Conservation (phyloP, 2,797 vertebrate genomes). For the Echiichthys vipera region DNA sequence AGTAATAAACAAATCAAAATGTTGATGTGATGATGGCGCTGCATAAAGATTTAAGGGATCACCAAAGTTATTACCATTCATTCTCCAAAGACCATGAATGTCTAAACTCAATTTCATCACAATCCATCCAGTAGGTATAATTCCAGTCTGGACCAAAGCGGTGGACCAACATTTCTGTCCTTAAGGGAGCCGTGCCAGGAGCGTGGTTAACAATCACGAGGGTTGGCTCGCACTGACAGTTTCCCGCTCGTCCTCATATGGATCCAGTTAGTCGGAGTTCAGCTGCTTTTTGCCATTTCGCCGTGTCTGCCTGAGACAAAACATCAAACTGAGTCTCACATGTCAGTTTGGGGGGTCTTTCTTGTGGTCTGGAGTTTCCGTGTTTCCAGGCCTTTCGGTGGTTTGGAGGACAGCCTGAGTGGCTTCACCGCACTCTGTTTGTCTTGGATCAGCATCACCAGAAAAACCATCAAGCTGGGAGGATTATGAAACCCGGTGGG, state of each 20-base stretch:
- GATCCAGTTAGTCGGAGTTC: slow-evolving; percentile 55
- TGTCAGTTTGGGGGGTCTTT: slow-evolving; percentile 73
- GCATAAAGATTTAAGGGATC: background rate
- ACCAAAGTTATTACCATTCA: background rate
- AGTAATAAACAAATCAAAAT: background rate
- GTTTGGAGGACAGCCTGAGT: slow-evolving; percentile 71
- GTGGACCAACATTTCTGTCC: background rate
- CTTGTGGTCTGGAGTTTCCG: slow-evolving; percentile 62
- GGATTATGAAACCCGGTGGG: slow-evolving; percentile 45
- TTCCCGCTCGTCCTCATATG: slow-evolving; percentile 61
- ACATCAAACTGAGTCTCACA: slow-evolving; percentile 48
- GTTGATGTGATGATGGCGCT: background rate
- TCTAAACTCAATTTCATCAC: background rate
- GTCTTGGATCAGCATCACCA: slow-evolving; percentile 61
- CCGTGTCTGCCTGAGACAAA: slow-evolving; percentile 63
- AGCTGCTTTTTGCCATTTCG: slow-evolving; percentile 40
- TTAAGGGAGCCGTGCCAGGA: background rate
- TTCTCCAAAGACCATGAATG: background rate
- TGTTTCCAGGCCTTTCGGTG: slow-evolving; percentile 56
- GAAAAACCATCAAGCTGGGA: slow-evolving; percentile 35
- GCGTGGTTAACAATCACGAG: background rate
- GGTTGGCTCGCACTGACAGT: background rate
- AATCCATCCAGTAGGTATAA: background rate
- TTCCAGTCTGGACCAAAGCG: slow-evolving; percentile 6
- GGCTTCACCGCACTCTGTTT: slow-evolving; percentile 75